phyloP scores from a whole-genome alignment of 2,888 invertebrate genomes.

The Ligdia adustata region DNA sequence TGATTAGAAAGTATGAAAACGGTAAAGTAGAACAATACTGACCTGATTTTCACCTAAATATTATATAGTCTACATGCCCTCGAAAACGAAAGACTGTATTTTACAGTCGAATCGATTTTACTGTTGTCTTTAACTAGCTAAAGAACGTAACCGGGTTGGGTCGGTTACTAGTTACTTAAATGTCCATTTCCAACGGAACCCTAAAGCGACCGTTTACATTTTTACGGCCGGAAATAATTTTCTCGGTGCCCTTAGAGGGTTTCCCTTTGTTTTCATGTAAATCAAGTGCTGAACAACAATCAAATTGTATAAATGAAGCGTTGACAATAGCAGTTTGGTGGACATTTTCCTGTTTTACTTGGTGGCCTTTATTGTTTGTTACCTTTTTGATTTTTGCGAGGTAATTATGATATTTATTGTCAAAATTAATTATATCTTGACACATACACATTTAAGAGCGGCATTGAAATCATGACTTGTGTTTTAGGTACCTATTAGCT shows the following conservation, averaged over 20 bases:
- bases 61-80: no score
- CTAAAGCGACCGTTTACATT: slow-evolving; percentile 32
- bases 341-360: slow-evolving; percentile 18
- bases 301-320: slow-evolving; percentile 37
- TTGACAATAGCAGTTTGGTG: slow-evolving; percentile 31
- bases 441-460: neutral
- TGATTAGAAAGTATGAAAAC: no score
- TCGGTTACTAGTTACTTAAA: no score
- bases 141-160: no score
- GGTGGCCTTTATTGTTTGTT: slow-evolving; percentile 4
- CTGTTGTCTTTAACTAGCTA: no score
- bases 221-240: slow-evolving; percentile 40
- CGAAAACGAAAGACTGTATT: no score
- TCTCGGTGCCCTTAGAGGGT: slow-evolving; percentile 37
- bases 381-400: slow-evolving; percentile 9
- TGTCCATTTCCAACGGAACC: slow-evolving; percentile 31
- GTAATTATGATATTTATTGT: neutral
- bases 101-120: no score
- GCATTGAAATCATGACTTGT: neutral
- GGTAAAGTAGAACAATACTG: no score
- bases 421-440: slow-evolving; percentile 3
- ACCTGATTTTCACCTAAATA: no score
- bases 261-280: slow-evolving; percentile 39
- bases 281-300: slow-evolving; percentile 34
- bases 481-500: neutral